Evolutionary conservation across 1,140 invertebrate genomes (phyloP), one percentile per base, ranked within the genome.

Genomic region (Diplogasteroides magnus): DNA sequence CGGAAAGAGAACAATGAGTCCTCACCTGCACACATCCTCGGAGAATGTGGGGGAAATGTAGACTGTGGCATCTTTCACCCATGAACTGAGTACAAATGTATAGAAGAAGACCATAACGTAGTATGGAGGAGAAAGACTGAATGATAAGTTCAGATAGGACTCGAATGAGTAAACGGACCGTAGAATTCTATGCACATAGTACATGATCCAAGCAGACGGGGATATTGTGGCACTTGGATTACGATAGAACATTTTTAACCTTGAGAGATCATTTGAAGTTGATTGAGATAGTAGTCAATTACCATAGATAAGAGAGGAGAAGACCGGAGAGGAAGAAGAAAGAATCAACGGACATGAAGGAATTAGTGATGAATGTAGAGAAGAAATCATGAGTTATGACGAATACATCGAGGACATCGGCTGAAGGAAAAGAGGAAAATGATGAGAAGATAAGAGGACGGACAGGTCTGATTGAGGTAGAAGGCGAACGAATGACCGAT

Each of bases 401-500:
- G 31, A 70, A 15, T 28, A 71, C 65, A 28, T 70, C 68, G 64
- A 71, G 13, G 23, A 31, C 66, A 14, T 71, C 69, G 64, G 69
- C 68, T 70, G 55, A 69, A 70, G 48, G 37, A 6, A 32, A 28
- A 62, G 23, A 57, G 57, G 59, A 11, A 48, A 19, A 2, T 27
- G 25, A 6, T 26, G 2, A 37, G 66, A 69, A 14, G 19, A 23
- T 25, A n/a, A 37, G 29, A 31, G 27, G 68, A 37, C 27, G 59
- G 27, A 15, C 59, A 11, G 59, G 59, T 26, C 27, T 61, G 13
- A 14, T n/a, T n/a, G n/a, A n/a, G n/a, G 19, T 58, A 27, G 28
- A 70, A 27, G 3, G 19, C 55, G 3, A 70, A 93, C 0, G 91
- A 91, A 83, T 96, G 92, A 0, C 91, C 92, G 1, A 94, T n/a